These are phyloP conservation scores for Calameuta pallipes DNA, from an alignment of 2,888 invertebrate species.

Conservation along the genomic window DNA sequence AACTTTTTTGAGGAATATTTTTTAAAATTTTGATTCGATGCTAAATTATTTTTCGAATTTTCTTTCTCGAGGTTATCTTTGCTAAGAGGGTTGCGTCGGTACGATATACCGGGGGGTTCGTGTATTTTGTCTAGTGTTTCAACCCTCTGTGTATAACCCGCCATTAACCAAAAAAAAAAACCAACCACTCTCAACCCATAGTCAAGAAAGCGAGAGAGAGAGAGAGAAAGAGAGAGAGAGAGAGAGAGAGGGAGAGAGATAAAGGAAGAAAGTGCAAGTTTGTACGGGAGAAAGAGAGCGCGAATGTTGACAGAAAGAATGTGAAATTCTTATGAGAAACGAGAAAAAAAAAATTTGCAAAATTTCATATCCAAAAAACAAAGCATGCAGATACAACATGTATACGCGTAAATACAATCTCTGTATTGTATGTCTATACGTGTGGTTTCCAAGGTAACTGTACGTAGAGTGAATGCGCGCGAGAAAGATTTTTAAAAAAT, in stretches of 20 bases:
- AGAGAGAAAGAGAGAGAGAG: constrained; percentile 17
- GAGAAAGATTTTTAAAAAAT: too few relatives aligned
- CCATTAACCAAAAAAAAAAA: constrained; percentile 46
- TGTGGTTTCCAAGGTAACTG: too few relatives aligned
- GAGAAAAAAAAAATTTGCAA: constrained; percentile 20
- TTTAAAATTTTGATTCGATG: too few relatives aligned
- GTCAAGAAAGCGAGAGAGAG: constrained; percentile 31
- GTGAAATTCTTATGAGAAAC: constrained; percentile 9
- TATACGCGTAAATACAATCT: too few relatives aligned
- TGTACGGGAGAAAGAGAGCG: constrained; percentile 25
- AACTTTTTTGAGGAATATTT: too few relatives aligned
- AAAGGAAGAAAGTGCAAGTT: constrained; percentile 10
- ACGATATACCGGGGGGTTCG: constrained; percentile 64
- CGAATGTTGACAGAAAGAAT: too few relatives aligned
- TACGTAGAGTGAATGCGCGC: too few relatives aligned
- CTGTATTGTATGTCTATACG: too few relatives aligned
- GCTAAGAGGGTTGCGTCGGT: not conserved
- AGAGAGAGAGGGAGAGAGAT: constrained; percentile 18
- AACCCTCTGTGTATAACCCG: constrained; percentile 84
- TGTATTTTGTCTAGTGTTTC: constrained; percentile 92
- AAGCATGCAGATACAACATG: too few relatives aligned
- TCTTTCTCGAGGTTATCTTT: not conserved
- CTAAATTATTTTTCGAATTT: not conserved
- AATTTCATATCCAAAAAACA: constrained; percentile 21
- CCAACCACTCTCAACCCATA: constrained; percentile 47